Conservation (phyloP, 2,797 vertebrate species). For the Esox lucius region DNA sequence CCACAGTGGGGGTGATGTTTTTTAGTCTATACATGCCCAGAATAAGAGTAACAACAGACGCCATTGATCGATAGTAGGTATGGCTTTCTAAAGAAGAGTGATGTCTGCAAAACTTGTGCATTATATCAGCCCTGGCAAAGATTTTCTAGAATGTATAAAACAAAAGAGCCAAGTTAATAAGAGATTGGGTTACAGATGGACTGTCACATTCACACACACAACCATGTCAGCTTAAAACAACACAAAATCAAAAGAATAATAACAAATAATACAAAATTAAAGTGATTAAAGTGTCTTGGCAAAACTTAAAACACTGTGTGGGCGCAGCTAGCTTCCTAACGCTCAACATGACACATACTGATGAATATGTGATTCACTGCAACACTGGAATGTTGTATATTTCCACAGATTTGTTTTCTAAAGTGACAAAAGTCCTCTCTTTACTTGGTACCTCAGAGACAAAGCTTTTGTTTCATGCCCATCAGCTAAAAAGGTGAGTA, state of each 20-base stretch:
- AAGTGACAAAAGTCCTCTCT: conserved; percentile 25
- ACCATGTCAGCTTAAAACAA: conserved; percentile 12
- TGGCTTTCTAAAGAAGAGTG: neutral
- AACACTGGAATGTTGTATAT: conserved; percentile 44
- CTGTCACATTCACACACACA: conserved; percentile 14
- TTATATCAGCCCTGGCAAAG: no score
- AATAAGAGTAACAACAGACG: neutral
- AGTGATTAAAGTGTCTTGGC: conserved; percentile 46
- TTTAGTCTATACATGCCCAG: neutral
- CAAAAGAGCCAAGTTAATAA: conserved; percentile 38
- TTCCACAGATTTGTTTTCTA: conserved; percentile 34
- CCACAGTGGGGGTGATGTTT: neutral
- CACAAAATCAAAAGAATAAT: conserved; percentile 4
- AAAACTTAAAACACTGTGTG: conserved; percentile 53
- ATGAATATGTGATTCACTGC: conserved; percentile 42
- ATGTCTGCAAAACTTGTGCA: conserved; percentile 9
- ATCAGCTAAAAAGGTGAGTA: conserved; percentile 5
- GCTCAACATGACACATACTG: conserved; percentile 16
- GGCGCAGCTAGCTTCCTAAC: conserved; percentile 45
- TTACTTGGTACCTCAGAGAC: conserved; percentile 53
- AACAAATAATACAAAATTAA: conserved; percentile 26
- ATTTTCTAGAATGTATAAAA: conserved; percentile 15
- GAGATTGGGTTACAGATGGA: conserved; percentile 15
- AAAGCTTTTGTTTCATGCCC: conserved; percentile 20
- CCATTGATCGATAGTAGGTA: neutral